These are phyloP conservation scores for Nesoenas mayeri DNA, from an alignment of 2,113 vertebrate genomes.

Conservation along the genomic window DNA sequence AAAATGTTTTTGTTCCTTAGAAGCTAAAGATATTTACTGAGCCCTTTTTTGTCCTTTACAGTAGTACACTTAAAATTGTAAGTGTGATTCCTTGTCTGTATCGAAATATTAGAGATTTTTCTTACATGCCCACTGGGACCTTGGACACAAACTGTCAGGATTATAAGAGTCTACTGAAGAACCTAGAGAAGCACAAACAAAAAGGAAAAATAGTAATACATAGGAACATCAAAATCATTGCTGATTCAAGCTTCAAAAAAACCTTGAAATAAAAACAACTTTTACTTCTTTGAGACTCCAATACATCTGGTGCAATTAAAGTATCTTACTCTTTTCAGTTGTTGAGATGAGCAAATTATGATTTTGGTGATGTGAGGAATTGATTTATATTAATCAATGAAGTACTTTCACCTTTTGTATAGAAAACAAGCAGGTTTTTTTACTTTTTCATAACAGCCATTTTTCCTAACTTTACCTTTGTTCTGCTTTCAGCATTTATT, in stretches of 20 bases:
- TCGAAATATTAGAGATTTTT: not conserved
- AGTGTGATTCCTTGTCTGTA: not conserved
- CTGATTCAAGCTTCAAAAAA: not conserved
- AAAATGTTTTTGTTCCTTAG: not conserved
- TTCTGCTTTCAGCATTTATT: not conserved
- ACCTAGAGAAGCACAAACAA: not conserved
- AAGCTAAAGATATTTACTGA: not conserved
- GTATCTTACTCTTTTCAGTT: not conserved
- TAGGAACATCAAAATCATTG: not conserved
- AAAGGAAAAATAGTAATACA: not conserved
- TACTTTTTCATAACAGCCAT: not conserved
- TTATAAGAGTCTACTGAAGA: not conserved
- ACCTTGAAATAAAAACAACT: not conserved
- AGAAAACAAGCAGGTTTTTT: not conserved
- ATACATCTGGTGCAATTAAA: not conserved
- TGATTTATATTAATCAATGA: not conserved
- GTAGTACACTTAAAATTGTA: not conserved
- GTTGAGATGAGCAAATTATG: not conserved
- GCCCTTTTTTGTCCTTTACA: not conserved
- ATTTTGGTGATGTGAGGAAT: not conserved
- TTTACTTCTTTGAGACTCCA: not conserved
- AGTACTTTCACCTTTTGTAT: not conserved
- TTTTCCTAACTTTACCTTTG: not conserved
- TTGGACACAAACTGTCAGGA: not conserved
- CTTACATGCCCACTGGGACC: fast-evolving